phyloP scores from a whole-genome alignment of 1,140 invertebrate species.

The Varroa destructor region DNA sequence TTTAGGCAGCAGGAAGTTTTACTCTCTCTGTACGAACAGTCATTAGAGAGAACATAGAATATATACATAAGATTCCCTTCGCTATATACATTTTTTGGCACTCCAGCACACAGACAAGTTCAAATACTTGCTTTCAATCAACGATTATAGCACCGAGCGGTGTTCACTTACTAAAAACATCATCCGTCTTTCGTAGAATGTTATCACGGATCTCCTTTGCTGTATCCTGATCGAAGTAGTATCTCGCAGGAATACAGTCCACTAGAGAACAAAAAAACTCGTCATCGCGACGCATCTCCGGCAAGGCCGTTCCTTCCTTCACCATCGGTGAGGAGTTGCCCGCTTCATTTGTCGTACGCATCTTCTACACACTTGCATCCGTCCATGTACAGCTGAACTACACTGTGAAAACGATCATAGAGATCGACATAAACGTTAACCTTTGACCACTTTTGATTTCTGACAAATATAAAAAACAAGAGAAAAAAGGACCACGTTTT shows the following conservation, averaged over 20 bases:
- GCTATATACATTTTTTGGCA: no score
- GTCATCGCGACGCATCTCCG: slow-evolving; percentile 25
- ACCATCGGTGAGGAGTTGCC: neutral
- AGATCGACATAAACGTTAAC: neutral
- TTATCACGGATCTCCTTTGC: slow-evolving; percentile 27
- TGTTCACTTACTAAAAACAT: slow-evolving; percentile 36
- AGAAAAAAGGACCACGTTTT: no score
- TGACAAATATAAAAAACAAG: no score
- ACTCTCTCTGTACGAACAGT: no score
- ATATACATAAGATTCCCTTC: no score
- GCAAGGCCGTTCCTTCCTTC: neutral
- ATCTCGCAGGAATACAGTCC: slow-evolving; percentile 30
- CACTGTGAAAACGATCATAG: neutral
- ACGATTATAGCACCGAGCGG: no score
- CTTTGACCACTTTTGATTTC: neutral
- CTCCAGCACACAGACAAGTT: no score
- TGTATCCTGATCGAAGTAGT: slow-evolving; percentile 31
- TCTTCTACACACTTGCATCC: neutral
- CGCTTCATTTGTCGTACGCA: neutral
- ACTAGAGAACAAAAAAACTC: slow-evolving; percentile 29
- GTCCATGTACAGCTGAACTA: neutral
- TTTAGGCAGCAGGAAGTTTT: no score
- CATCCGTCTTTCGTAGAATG: slow-evolving; percentile 5
- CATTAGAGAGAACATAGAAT: no score
- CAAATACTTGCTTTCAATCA: no score